A percentile compares a stretch with the other conserved stretches of the same genome.
Evolutionary conservation across 2,113 vertebrate species (phyloP).

Genomic region (Nibea coibor): DNA sequence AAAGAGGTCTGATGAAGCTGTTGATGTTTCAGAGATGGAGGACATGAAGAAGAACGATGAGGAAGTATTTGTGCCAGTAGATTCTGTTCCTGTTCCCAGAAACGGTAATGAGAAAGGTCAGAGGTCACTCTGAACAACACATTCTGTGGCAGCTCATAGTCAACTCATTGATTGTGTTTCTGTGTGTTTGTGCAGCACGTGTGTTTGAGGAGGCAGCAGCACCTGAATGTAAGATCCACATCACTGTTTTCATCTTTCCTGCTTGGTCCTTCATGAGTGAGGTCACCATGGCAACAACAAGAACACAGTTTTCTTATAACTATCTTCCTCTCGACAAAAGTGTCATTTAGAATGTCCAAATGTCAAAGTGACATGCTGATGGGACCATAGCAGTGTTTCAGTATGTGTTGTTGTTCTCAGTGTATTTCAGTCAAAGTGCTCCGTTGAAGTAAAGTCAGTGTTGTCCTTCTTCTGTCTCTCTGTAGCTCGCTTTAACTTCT

Average conservation of each 20-base stretch:
- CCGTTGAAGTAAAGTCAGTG: neutral
- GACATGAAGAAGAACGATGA: neutral
- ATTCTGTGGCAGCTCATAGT: too few species aligned
- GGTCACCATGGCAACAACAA: neutral
- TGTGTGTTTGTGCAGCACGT: neutral
- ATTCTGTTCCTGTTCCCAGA: neutral
- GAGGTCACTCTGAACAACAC: too few species aligned
- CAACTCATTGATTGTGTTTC: neutral
- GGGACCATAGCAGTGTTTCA: neutral
- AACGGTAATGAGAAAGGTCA: too few species aligned
- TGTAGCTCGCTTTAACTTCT: conserved; percentile 20
- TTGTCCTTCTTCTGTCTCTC: neutral
- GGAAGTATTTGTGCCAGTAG: neutral
- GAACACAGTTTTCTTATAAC: too few species aligned
- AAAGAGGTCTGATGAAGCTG: neutral
- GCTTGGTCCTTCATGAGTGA: neutral
- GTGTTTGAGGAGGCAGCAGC: neutral
- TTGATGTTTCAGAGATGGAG: conserved; percentile 10
- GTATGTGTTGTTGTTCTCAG: too few species aligned
- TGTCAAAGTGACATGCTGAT: neutral
- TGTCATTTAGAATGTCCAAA: neutral
- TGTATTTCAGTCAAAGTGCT: conserved; percentile 16
- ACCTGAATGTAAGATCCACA: neutral
- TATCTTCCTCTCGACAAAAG: too few species aligned
- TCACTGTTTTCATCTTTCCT: neutral